phyloP scores from a whole-genome alignment of 2,888 invertebrate species.

The Oligia fasciuncula region DNA sequence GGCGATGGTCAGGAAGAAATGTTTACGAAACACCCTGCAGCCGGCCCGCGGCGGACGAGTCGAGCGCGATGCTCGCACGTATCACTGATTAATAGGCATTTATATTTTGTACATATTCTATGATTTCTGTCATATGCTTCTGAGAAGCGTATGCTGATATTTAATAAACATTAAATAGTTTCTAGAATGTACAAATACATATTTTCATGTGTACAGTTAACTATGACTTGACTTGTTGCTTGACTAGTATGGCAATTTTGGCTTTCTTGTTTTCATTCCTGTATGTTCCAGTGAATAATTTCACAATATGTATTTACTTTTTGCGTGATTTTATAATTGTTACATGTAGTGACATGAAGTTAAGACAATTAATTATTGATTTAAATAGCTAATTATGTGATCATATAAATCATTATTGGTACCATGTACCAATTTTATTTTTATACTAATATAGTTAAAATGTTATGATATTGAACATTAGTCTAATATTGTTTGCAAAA shows the following conservation, averaged over 20 bases:
- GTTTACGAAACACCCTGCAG: constrained; percentile 28
- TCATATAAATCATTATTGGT: constrained; percentile 78
- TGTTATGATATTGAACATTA: constrained; percentile 43
- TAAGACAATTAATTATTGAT: constrained; percentile 58
- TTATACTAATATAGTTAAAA: constrained; percentile 60
- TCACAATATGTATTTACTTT: constrained; percentile 39
- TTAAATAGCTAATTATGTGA: constrained; percentile 68
- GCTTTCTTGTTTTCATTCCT: constrained; percentile 54
- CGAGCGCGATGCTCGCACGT: constrained; percentile 23
- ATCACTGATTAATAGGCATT: constrained; percentile 70
- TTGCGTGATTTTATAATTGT: constrained; percentile 40
- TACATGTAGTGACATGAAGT: constrained; percentile 43
- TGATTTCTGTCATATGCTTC: constrained; percentile 75
- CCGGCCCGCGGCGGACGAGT: constrained; percentile 8
- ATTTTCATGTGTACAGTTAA: constrained; percentile 58
- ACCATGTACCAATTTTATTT: constrained; percentile 79
- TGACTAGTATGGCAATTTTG: constrained; percentile 58
- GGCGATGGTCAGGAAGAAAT: constrained; percentile 22
- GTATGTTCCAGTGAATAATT: constrained; percentile 56
- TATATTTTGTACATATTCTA: constrained; percentile 69
- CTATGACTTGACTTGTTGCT: constrained; percentile 60
- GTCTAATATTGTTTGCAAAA: constrained; percentile 45
- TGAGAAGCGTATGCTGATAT: constrained; percentile 80
- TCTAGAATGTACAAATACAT: constrained; percentile 77
- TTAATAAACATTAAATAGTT: constrained; percentile 70